Conservation (phyloP, 2,113 vertebrate genomes). For the Pristiophorus japonicus region DNA sequence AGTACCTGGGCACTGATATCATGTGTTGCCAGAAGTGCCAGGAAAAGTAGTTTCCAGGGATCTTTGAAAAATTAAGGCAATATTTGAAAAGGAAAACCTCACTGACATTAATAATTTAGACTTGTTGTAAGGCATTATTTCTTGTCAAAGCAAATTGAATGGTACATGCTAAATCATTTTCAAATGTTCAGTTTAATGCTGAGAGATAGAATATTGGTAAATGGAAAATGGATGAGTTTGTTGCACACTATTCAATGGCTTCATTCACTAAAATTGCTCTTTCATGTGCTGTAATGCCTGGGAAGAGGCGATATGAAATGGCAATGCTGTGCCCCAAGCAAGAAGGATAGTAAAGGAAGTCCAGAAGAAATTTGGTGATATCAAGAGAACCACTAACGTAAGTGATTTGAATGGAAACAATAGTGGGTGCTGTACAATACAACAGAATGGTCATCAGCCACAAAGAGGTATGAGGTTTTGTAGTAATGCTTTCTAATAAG, state of each 20-base stretch:
- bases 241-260: background rate
- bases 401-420: background rate
- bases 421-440: background rate
- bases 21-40: conserved; percentile 7
- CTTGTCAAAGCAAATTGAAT: background rate
- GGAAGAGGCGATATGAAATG: conserved; percentile 20
- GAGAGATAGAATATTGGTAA: conserved; percentile 12
- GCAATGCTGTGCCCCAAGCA: background rate
- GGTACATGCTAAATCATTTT: background rate
- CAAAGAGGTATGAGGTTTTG: background rate
- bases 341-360: background rate
- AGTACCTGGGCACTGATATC: conserved; percentile 11
- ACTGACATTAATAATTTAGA: background rate
- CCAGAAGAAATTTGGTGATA: background rate
- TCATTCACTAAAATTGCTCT: conserved; percentile 25
- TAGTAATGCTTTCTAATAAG: background rate
- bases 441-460: background rate
- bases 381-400: background rate
- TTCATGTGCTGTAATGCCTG: background rate
- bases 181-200: background rate
- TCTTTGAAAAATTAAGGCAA: conserved; percentile 22
- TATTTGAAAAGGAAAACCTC: conserved; percentile 22
- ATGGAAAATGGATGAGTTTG: conserved; percentile 5
- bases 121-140: background rate
- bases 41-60: background rate